Evolutionary conservation across 2,113 vertebrate genomes (phyloP), one percentile per base, ranked within the genome.

Genomic region (Ardeotis arabs): DNA sequence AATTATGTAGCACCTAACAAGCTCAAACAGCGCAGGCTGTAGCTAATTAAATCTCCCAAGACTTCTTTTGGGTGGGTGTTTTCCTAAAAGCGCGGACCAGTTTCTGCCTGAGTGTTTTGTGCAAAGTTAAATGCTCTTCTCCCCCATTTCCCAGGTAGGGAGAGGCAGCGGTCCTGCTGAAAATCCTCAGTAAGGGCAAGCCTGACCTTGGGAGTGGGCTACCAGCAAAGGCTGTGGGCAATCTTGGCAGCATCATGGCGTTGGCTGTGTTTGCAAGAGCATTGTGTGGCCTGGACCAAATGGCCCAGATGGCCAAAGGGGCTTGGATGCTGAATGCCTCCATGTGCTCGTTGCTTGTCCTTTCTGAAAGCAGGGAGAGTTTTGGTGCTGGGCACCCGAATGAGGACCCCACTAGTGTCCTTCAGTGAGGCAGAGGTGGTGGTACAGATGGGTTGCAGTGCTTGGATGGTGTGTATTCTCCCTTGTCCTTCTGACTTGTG

Each of bases 31-130:
- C 56, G 55, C 87, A 68, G 64, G 66, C 20, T 14, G 80, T 9
- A 68, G 64, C 83, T 96, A 95, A 97, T 96, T 96, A 95, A 90
- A 56, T 72, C 90, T 96, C 89, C 73, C 74, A 87, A 76, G 94
- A 64, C 92, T 94, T 89, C 55, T 73, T 70, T 86, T 73, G 81
- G 84, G 70, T 95, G 95, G 78, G 47, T 95, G 84, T 82, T 97
- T 92, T 89, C 90, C 58, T 18, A 20, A 29, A 33, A 85, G 72
- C 2, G 1, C 4, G 62, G 44, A 44, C 47, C 17, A 14, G 5
- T 50, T 91, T 56, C 80, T 41, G 9, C 83, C 37, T 21, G 4
- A 6, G n/a, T 3, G 4, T n/a, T 50, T 29, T 50, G 10, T 31
- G 58, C 0, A 5, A 35, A n/a, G 53, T 7, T 44, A 4, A 25